These are phyloP conservation scores for Sebastes oblongus DNA, from an alignment of 2,797 vertebrate genomes.

Conservation along the genomic window DNA sequence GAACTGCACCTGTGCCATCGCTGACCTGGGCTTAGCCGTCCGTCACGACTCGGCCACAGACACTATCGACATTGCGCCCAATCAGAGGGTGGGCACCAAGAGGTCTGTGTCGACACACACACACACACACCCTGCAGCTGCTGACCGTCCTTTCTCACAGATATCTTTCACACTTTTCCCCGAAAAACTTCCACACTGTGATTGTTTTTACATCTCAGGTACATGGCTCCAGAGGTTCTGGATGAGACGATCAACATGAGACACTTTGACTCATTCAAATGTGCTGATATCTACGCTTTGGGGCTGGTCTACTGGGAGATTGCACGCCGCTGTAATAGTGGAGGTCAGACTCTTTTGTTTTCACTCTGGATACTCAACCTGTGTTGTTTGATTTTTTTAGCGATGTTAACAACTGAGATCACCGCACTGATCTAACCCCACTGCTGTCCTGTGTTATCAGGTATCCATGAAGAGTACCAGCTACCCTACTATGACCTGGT, in stretches of 20 bases:
- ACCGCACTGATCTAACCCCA: slow-evolving; percentile 11
- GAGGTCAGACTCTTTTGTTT: slow-evolving; percentile 82
- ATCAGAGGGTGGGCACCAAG: slow-evolving; percentile 95
- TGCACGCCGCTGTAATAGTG: slow-evolving; percentile 91
- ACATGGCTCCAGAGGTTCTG: slow-evolving; percentile 97
- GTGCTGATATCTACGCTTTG: slow-evolving; percentile 94
- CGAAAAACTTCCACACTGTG: neutral
- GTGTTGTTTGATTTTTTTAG: slow-evolving; percentile 5
- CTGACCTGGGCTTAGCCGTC: slow-evolving; percentile 93
- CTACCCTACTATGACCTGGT: slow-evolving; percentile 95
- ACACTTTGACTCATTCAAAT: slow-evolving; percentile 97
- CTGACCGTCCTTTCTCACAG: slow-evolving; percentile 7
- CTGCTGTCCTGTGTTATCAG: slow-evolving; percentile 65
- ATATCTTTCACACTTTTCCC: neutral
- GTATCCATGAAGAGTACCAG: slow-evolving; percentile 95
- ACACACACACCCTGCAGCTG: neutral
- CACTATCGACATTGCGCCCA: slow-evolving; percentile 95
- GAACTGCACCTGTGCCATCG: slow-evolving; percentile 93
- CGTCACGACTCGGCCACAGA: slow-evolving; percentile 92
- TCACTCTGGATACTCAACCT: slow-evolving; percentile 12
- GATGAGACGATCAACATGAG: slow-evolving; percentile 97
- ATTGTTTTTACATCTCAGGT: slow-evolving; percentile 76
- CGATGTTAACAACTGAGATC: neutral
- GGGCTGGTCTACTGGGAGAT: slow-evolving; percentile 98
- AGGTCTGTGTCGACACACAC: slow-evolving; percentile 74